These are phyloP conservation scores for Saccopteryx bilineata DNA, from an alignment of 2,113 vertebrate species.

Conservation along the genomic window DNA sequence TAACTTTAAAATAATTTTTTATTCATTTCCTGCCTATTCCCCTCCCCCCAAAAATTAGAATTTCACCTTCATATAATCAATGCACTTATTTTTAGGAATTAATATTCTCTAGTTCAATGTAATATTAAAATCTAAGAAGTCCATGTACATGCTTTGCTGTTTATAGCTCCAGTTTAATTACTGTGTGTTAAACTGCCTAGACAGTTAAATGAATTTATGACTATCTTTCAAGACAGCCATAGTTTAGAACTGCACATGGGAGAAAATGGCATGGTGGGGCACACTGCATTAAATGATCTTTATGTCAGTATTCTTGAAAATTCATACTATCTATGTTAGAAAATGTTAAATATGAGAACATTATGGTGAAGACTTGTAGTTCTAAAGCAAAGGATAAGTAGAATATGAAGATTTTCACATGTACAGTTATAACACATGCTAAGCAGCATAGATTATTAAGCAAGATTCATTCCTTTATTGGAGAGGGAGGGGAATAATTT, in stretches of 20 bases:
- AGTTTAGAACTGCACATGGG: slow-evolving; percentile 67
- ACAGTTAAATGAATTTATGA: slow-evolving; percentile 76
- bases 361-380: slow-evolving; percentile 74
- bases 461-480: slow-evolving; percentile 79
- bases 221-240: slow-evolving; percentile 61
- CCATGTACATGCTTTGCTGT: slow-evolving; percentile 44
- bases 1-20: slow-evolving; percentile 64
- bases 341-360: slow-evolving; percentile 74
- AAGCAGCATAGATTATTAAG: slow-evolving; percentile 81
- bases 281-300: slow-evolving; percentile 51
- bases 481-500: slow-evolving; percentile 81
- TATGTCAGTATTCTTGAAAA: slow-evolving; percentile 72
- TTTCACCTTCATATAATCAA: slow-evolving; percentile 69
- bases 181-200: slow-evolving; percentile 73
- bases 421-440: slow-evolving; percentile 72
- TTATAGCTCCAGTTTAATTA: slow-evolving; percentile 71
- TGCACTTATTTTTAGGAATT: slow-evolving; percentile 69
- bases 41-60: neutral
- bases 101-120: slow-evolving; percentile 71
- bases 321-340: slow-evolving; percentile 54
- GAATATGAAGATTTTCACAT: slow-evolving; percentile 78
- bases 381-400: slow-evolving; percentile 74
- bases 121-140: slow-evolving; percentile 70
- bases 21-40: neutral
- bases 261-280: slow-evolving; percentile 56